phyloP scores from a whole-genome alignment of 2,113 vertebrate genomes.

The Caracal caracal region DNA sequence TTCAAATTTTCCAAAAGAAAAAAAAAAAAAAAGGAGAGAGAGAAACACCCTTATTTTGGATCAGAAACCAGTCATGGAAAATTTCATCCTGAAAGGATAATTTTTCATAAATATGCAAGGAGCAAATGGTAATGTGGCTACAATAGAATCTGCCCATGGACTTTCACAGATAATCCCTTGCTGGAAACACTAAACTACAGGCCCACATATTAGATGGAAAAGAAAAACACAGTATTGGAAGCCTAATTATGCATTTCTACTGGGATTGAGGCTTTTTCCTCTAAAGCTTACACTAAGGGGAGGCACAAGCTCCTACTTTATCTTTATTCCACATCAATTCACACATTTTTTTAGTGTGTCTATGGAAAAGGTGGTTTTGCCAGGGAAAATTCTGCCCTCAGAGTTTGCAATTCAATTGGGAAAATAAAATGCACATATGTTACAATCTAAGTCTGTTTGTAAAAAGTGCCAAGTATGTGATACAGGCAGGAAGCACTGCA shows the following conservation, averaged over 20 bases:
- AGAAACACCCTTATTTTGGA: conserved; percentile 68
- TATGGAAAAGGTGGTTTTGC: not conserved
- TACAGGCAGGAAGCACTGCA: not conserved
- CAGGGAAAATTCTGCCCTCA: not conserved
- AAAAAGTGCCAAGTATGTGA: not conserved
- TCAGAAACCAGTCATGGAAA: conserved; percentile 73
- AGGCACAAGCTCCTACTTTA: not conserved
- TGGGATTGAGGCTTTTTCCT: not conserved
- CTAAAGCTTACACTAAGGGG: not conserved
- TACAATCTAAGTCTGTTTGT: not conserved
- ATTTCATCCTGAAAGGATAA: conserved; percentile 71
- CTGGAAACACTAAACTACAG: not conserved
- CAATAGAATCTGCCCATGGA: not conserved
- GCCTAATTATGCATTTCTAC: not conserved
- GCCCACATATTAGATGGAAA: not conserved
- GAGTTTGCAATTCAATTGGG: not conserved
- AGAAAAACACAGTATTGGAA: not conserved
- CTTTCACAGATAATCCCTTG: not conserved
- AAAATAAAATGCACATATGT: not conserved
- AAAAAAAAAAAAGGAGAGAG: not conserved
- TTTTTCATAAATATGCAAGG: conserved; percentile 66
- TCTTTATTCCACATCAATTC: not conserved
- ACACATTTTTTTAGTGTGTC: not conserved
- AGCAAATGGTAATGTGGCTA: conserved; percentile 16
- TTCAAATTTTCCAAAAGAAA: conserved; percentile 75